These are phyloP conservation scores for Rallus crepitans DNA, from an alignment of 2,797 vertebrate species.

Conservation along the genomic window DNA sequence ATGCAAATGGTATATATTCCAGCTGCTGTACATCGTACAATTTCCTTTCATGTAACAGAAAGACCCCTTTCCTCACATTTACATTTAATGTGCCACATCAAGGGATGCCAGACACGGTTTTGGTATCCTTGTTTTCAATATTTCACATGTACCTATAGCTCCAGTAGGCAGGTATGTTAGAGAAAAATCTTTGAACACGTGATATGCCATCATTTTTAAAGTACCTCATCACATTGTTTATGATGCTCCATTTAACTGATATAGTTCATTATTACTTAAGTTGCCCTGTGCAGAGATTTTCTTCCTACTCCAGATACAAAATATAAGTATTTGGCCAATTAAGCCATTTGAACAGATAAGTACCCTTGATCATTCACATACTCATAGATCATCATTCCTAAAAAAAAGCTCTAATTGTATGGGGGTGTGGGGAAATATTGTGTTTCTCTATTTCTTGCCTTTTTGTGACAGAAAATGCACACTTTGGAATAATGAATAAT, in stretches of 20 bases:
- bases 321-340: background rate
- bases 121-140: background rate
- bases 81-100: background rate
- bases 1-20: background rate
- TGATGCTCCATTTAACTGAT: background rate
- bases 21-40: background rate
- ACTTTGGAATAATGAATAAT: background rate
- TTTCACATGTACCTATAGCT: background rate
- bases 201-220: background rate
- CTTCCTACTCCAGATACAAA: no score
- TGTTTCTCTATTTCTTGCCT: background rate
- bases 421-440: fast-evolving
- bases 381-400: background rate
- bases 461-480: background rate
- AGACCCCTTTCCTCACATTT: background rate
- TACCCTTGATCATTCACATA: background rate
- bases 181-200: background rate
- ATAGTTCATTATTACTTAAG: background rate
- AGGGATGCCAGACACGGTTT: background rate
- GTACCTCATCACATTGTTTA: background rate
- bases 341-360: background rate
- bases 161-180: background rate
- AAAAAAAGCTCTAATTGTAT: background rate
- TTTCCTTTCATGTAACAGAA: background rate
- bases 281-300: background rate